phyloP scores from a whole-genome alignment of 2,797 vertebrate genomes.

The Diplodus puntazzo region DNA sequence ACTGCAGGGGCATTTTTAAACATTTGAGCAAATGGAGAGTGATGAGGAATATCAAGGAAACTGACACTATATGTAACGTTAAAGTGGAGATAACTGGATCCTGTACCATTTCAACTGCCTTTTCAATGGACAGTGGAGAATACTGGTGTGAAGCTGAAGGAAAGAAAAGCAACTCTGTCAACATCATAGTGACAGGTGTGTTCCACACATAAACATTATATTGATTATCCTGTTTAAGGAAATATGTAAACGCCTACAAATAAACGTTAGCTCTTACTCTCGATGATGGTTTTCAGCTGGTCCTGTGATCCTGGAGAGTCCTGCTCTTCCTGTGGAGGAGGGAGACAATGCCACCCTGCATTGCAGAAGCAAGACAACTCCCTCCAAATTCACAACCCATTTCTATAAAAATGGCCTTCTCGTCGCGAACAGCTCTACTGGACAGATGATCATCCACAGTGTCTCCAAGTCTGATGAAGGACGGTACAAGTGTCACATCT shows the following conservation, averaged over 20 bases:
- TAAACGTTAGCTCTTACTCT: too few species aligned
- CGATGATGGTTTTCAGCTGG: neutral
- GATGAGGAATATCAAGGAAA: neutral
- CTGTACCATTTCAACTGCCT: conserved; percentile 1
- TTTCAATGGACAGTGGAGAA: neutral
- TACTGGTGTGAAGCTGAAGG: conserved; percentile 19
- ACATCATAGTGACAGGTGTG: neutral
- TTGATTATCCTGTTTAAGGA: too few species aligned
- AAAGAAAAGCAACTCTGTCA: neutral
- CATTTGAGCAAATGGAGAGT: neutral
- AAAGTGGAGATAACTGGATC: neutral
- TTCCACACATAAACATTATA: too few species aligned
- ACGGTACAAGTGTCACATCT: neutral
- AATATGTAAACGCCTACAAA: too few species aligned
- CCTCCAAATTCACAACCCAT: neutral
- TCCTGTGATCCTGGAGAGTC: conserved; percentile 18
- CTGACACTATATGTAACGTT: neutral
- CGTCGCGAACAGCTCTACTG: neutral
- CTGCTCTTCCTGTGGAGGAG: neutral
- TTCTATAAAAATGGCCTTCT: conserved; percentile 5
- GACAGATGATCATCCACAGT: neutral
- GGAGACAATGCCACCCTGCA: conserved; percentile 1
- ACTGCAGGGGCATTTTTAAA: neutral
- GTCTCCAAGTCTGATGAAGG: neutral
- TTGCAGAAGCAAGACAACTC: neutral